Conservation (phyloP, 2,797 vertebrate genomes). For the Peromyscus aztecus region DNA sequence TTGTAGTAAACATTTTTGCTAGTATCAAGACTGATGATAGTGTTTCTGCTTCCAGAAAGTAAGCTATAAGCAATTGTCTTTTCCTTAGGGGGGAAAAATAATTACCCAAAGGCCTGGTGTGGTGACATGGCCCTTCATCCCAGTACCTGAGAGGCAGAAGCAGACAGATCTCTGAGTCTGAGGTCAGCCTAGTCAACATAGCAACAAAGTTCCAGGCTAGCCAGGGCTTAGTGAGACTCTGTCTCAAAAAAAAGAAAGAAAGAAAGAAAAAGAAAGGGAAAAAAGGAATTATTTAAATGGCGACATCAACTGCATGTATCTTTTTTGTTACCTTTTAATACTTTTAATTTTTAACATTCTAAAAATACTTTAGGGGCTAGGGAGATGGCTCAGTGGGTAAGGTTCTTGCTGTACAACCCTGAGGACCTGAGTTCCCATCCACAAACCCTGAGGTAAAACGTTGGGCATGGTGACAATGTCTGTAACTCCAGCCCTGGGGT, state of each 20-base stretch:
- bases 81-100: too few relatives aligned
- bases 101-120: background rate
- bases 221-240: background rate
- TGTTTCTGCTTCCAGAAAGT: conserved; percentile 28
- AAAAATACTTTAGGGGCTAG: background rate
- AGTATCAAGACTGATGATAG: background rate
- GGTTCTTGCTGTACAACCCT: background rate
- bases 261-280: background rate
- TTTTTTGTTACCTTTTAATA: conserved; percentile 52
- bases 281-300: conserved; percentile 9
- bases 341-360: background rate
- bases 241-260: background rate
- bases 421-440: background rate
- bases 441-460: background rate
- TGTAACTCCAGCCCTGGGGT: background rate
- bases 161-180: too few relatives aligned
- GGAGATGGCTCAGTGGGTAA: background rate
- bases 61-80: conserved; percentile 23
- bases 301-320: background rate
- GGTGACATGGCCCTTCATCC: too few relatives aligned
- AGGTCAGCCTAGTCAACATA: too few relatives aligned
- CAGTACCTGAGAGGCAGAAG: too few relatives aligned
- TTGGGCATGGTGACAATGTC: background rate
- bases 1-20: conserved; percentile 3
- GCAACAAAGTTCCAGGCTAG: background rate